These are phyloP conservation scores for Zosterops hypoxanthus DNA, from an alignment of 2,113 vertebrate genomes.

Conservation along the genomic window DNA sequence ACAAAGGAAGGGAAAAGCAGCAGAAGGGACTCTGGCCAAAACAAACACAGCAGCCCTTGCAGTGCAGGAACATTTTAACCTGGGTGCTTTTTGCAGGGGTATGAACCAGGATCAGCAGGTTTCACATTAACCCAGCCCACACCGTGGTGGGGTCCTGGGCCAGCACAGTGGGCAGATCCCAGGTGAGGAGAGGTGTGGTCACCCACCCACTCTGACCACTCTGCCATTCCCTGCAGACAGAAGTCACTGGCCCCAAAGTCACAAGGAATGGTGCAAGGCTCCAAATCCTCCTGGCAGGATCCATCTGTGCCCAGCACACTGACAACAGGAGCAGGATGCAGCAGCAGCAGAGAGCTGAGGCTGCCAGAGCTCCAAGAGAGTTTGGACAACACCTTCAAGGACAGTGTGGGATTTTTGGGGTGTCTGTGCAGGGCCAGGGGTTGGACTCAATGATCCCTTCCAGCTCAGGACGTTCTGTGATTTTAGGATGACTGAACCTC, in stretches of 20 bases:
- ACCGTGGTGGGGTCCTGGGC: fast-evolving
- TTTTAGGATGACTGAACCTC: background rate
- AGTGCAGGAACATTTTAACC: background rate
- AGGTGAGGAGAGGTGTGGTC: background rate
- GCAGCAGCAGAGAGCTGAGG: background rate
- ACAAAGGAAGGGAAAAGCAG: background rate
- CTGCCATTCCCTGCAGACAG: background rate
- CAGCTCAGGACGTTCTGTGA: background rate
- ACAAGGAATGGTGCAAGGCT: fast-evolving
- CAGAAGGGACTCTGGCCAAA: background rate
- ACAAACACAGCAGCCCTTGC: background rate
- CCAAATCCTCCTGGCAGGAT: background rate
- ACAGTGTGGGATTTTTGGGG: background rate
- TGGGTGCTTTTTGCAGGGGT: background rate
- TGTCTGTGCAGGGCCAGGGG: background rate
- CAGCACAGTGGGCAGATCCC: background rate
- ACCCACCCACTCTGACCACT: background rate
- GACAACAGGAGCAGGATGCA: background rate
- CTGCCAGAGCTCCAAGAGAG: background rate
- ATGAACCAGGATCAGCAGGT: background rate
- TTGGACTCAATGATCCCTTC: background rate
- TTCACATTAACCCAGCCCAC: background rate
- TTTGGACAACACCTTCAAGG: fast-evolving
- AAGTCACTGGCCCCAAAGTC: fast-evolving
- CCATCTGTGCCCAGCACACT: fast-evolving